These are phyloP conservation scores for Anastrepha ludens DNA, from an alignment of 1,140 invertebrate species.

Conservation along the genomic window DNA sequence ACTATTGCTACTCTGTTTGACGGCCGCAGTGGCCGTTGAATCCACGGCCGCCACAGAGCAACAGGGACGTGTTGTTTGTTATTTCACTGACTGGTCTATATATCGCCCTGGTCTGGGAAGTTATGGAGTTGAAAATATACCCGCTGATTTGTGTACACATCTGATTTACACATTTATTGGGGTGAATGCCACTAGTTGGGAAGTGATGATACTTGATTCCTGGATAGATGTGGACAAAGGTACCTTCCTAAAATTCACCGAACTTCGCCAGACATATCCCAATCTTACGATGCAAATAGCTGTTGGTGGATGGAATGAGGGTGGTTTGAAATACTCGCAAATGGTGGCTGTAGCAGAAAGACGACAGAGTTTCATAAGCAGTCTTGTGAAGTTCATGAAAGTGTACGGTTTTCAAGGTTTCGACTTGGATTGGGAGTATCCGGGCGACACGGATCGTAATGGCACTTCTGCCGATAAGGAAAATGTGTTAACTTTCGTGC, in stretches of 20 bases:
- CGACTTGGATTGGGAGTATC: slow-evolving; percentile 91
- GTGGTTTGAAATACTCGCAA: slow-evolving; percentile 88
- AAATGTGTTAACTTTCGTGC: slow-evolving; percentile 86
- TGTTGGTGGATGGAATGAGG: slow-evolving; percentile 92
- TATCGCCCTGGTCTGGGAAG: slow-evolving; percentile 87
- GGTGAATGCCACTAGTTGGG: slow-evolving; percentile 85
- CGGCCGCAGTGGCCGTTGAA: slow-evolving; percentile 57
- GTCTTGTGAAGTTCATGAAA: slow-evolving; percentile 86
- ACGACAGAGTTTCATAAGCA: slow-evolving; percentile 83
- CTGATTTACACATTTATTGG: slow-evolving; percentile 93
- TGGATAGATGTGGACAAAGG: slow-evolving; percentile 85
- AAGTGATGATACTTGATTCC: slow-evolving; percentile 86
- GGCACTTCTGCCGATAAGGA: slow-evolving; percentile 89
- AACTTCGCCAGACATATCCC: slow-evolving; percentile 82
- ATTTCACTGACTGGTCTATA: slow-evolving; percentile 94
- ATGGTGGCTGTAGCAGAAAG: slow-evolving; percentile 82
- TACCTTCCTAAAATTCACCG: slow-evolving; percentile 89
- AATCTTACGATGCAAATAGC: slow-evolving; percentile 86
- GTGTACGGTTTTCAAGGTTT: slow-evolving; percentile 88
- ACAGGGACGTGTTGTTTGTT: slow-evolving; percentile 84
- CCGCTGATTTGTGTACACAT: slow-evolving; percentile 88
- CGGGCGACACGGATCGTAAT: slow-evolving; percentile 88
- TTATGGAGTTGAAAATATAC: slow-evolving; percentile 89
- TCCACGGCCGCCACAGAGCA: slow-evolving; percentile 59
- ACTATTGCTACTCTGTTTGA: slow-evolving; percentile 58